Evolutionary conservation across 64 coral and sea anemone species (phyloP).

Genomic region (Exaiptasia diaphana): DNA sequence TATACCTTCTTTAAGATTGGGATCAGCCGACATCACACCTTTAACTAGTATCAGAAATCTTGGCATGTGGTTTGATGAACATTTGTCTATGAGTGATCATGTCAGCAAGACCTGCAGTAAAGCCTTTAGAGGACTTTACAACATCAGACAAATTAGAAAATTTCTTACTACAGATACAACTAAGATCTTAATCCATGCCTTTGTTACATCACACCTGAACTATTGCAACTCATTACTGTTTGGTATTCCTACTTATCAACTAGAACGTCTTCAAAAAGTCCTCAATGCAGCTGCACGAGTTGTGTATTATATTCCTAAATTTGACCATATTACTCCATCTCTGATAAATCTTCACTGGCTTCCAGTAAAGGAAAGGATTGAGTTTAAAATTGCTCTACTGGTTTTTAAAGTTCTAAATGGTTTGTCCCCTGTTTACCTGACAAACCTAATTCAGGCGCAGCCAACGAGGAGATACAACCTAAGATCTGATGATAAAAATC

Average conservation of each 20-base stretch:
- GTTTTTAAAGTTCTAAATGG: neutral
- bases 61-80: conserved; percentile 8
- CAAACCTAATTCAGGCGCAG: neutral
- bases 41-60: neutral
- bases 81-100: conserved; percentile 21
- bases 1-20: neutral
- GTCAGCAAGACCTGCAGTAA: conserved; percentile 20
- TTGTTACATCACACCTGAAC: conserved; percentile 38
- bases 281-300: conserved; percentile 43
- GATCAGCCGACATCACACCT: neutral
- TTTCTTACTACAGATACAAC: conserved; percentile 5
- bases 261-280: conserved; percentile 21
- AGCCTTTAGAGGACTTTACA: conserved; percentile 10
- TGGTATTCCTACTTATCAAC: conserved; percentile 12
- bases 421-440: neutral
- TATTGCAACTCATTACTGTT: conserved; percentile 42
- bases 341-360: conserved; percentile 16
- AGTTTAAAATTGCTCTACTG: neutral
- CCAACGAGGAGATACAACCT: neutral
- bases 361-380: neutral
- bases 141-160: conserved; percentile 28
- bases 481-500: neutral
- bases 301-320: neutral
- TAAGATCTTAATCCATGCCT: conserved; percentile 27
- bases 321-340: neutral